phyloP scores from a whole-genome alignment of 2,113 vertebrate species.

The Lepidothrix coronata region DNA sequence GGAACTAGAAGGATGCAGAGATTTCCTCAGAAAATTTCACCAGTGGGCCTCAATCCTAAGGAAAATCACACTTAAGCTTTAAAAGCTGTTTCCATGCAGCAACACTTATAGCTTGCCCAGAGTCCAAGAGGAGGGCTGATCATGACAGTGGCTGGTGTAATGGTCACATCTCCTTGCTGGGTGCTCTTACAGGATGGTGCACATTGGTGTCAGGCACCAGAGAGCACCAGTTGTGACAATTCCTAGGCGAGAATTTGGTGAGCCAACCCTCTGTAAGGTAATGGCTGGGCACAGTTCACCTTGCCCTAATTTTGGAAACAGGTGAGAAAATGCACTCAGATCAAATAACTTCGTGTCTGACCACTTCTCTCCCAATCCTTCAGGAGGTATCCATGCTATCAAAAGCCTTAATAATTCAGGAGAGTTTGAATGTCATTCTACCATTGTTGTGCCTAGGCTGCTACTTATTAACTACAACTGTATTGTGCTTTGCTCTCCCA shows the following conservation, averaged over 20 bases:
- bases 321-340: background rate
- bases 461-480: background rate
- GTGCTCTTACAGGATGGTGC: background rate
- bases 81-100: rapidly evolving
- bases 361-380: background rate
- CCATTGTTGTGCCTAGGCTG: background rate
- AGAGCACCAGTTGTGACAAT: rapidly evolving
- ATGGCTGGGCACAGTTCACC: rapidly evolving
- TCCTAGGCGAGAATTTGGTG: background rate
- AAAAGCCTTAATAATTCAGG: background rate
- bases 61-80: background rate
- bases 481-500: background rate
- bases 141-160: rapidly evolving
- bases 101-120: rapidly evolving
- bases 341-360: background rate
- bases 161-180: background rate
- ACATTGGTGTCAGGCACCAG: rapidly evolving
- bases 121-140: background rate
- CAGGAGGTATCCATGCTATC: background rate
- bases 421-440: background rate
- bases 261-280: background rate
- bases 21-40: background rate
- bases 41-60: rapidly evolving
- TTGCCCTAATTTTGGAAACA: background rate
- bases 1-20: background rate